phyloP scores from a whole-genome alignment of 2,113 vertebrate species.

The Gymnarchus niloticus region DNA sequence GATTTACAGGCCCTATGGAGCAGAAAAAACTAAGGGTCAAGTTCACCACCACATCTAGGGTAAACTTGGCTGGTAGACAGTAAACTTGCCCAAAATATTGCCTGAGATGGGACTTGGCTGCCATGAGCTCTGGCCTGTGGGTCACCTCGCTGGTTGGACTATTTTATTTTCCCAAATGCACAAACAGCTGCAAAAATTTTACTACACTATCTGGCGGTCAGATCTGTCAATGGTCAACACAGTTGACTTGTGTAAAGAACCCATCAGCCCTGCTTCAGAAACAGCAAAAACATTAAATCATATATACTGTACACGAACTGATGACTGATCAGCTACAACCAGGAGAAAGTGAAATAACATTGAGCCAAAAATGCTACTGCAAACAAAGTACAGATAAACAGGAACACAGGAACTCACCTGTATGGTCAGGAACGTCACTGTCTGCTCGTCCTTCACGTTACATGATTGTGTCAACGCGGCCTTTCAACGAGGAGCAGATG shows the following conservation, averaged over 20 bases:
- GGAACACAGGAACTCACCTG: background rate
- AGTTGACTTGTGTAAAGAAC: background rate
- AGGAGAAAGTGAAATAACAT: too few species aligned
- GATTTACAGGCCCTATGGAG: constrained; percentile 31
- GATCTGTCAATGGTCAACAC: background rate
- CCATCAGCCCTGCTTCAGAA: too few species aligned
- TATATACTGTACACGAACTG: too few species aligned
- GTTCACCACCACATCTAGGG: background rate
- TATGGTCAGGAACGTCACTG: background rate
- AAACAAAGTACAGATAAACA: too few species aligned
- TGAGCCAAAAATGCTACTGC: too few species aligned
- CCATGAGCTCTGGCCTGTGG: background rate
- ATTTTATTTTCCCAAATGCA: background rate
- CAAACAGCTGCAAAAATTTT: background rate
- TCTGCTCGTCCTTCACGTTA: background rate
- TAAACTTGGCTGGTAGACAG: background rate
- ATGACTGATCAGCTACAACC: too few species aligned
- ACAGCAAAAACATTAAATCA: too few species aligned
- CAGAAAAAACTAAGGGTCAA: background rate
- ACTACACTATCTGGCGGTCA: background rate
- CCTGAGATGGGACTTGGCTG: background rate
- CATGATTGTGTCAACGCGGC: background rate
- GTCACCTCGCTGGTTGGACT: background rate
- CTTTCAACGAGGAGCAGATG: background rate
- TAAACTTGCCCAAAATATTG: background rate